Conservation (phyloP, 37 sponge, comb jelly and placozoan species). For the Lycopodina hypogea region DNA sequence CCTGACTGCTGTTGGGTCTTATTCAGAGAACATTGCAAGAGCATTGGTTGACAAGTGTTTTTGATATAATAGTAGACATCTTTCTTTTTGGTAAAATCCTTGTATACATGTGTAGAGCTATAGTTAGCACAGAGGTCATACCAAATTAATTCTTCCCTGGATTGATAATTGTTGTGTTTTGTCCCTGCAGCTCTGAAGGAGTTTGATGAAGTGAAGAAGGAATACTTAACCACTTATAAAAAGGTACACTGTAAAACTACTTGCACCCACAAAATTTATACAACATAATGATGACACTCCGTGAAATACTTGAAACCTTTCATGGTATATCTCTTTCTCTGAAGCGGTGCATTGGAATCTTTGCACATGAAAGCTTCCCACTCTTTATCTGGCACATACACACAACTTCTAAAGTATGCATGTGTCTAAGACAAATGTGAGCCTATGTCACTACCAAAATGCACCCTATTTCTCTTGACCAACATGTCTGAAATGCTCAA, state of each 20-base stretch:
- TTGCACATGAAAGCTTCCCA: too few species aligned
- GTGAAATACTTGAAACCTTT: too few species aligned
- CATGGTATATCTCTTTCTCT: too few species aligned
- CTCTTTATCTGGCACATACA: too few species aligned
- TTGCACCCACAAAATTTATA: too few species aligned
- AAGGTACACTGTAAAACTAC: slow-evolving; percentile 26
- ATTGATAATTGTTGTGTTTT: background rate
- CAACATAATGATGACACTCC: too few species aligned
- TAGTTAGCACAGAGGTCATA: background rate
- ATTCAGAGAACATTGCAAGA: background rate
- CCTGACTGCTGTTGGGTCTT: background rate
- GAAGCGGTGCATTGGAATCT: too few species aligned
- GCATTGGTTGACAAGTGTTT: background rate
- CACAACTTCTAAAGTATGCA: too few species aligned
- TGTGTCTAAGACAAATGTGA: too few species aligned
- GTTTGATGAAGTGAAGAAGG: slow-evolving; percentile 65
- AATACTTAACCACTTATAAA: slow-evolving; percentile 24
- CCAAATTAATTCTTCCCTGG: background rate
- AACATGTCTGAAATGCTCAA: background rate
- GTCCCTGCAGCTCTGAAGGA: slow-evolving; percentile 42
- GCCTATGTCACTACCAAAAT: too few species aligned
- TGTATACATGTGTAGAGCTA: background rate
- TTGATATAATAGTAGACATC: background rate
- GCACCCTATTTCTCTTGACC: too few species aligned
- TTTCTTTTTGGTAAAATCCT: background rate